Percentiles rank a stretch among this genome's conserved stretches.
These are phyloP conservation scores for Sebastiscus tertius DNA, from an alignment of 2,797 vertebrate species.

Conservation along the genomic window DNA sequence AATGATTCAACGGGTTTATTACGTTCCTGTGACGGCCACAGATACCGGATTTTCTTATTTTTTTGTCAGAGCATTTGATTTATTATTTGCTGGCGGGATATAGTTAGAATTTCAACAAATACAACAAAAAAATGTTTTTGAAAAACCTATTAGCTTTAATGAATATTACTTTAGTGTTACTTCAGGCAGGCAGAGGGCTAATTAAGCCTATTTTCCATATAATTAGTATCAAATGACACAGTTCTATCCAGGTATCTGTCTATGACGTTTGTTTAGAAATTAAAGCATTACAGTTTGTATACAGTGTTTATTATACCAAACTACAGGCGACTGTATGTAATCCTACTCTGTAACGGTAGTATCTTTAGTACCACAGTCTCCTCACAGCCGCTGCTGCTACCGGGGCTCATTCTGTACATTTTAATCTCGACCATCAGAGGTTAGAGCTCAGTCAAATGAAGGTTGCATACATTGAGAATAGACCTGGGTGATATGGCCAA, in stretches of 20 bases:
- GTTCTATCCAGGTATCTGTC: neutral
- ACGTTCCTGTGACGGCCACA: too few relatives aligned
- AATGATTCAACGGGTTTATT: too few relatives aligned
- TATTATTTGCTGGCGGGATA: too few relatives aligned
- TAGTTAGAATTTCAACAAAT: too few relatives aligned
- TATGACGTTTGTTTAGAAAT: neutral
- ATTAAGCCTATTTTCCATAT: neutral
- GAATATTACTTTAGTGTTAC: neutral
- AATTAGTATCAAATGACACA: too few relatives aligned
- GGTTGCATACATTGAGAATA: neutral
- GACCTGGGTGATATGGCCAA: too few relatives aligned
- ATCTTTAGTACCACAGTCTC: neutral
- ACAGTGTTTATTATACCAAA: neutral
- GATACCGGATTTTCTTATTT: accelerated
- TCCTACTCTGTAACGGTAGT: neutral
- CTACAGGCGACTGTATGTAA: too few relatives aligned
- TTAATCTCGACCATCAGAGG: slow-evolving; percentile 16
- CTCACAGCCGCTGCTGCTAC: neutral
- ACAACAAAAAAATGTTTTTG: too few relatives aligned
- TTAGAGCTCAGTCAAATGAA: slow-evolving; percentile 9
- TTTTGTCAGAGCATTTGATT: too few relatives aligned
- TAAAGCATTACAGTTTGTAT: neutral
- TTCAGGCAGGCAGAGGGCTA: too few relatives aligned
- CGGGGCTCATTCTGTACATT: neutral
- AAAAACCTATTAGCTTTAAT: too few relatives aligned